A percentile compares a stretch with the other conserved stretches of the same genome.
Conservation (phyloP, 2,113 vertebrate species). For the Malurus elegans region DNA sequence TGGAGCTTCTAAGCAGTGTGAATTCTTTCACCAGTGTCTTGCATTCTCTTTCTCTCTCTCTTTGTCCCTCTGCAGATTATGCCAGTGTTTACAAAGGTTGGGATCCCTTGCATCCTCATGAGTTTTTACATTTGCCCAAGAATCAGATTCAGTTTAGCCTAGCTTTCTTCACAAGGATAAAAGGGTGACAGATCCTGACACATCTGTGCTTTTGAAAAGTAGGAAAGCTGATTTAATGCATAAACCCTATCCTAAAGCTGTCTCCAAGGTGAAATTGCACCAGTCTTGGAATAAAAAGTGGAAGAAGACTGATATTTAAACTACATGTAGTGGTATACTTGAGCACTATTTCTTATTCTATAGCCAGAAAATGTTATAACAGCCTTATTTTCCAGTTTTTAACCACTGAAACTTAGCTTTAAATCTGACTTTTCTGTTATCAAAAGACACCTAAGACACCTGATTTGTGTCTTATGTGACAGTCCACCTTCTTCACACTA, state of each 20-base stretch:
- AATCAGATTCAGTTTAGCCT: slow-evolving; percentile 38
- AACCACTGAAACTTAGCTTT: background rate
- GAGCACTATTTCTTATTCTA: background rate
- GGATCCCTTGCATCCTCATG: slow-evolving; percentile 36
- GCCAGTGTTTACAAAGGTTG: slow-evolving; percentile 56
- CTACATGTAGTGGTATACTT: background rate
- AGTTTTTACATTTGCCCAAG: slow-evolving; percentile 40
- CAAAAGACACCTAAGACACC: background rate
- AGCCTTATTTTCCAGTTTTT: background rate
- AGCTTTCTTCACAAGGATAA: slow-evolving; percentile 46
- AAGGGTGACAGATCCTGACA: slow-evolving; percentile 32
- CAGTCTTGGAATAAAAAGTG: background rate
- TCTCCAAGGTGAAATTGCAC: slow-evolving; percentile 31
- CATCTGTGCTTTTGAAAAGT: slow-evolving; percentile 34
- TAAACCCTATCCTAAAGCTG: slow-evolving; percentile 10
- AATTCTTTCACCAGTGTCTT: slow-evolving; percentile 53
- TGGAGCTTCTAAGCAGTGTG: slow-evolving; percentile 46
- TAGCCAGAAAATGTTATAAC: background rate
- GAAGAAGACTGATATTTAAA: background rate
- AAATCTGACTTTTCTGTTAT: background rate
- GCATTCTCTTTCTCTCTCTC: slow-evolving; percentile 43
- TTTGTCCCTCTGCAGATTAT: slow-evolving; percentile 51
- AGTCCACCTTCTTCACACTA: background rate
- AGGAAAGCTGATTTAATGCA: slow-evolving; percentile 32
- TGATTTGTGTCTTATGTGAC: background rate